Conservation (phyloP, 2,797 vertebrate species). For the Lacerta agilis region DNA sequence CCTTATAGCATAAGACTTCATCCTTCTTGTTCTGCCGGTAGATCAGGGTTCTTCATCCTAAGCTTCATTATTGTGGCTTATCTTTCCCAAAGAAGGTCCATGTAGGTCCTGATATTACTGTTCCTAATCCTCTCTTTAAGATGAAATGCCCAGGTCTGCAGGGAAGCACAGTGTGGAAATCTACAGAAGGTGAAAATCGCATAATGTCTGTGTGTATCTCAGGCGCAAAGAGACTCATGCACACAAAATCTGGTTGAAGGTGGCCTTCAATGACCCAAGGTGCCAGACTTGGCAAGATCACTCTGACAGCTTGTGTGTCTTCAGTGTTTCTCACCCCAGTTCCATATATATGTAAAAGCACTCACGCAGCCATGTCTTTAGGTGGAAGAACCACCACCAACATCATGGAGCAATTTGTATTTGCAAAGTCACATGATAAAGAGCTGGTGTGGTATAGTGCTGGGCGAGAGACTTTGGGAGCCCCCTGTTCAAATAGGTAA, state of each 20-base stretch:
- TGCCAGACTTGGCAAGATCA: not conserved
- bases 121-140: not conserved
- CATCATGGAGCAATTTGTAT: not conserved
- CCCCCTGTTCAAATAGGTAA: not conserved
- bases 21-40: not conserved
- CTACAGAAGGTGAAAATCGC: not conserved
- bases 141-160: not conserved
- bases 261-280: not conserved
- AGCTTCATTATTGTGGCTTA: not conserved
- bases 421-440: not conserved
- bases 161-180: not conserved
- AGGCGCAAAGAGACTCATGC: not conserved
- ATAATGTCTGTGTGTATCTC: not conserved
- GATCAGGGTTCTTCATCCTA: not conserved
- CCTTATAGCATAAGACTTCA: not conserved
- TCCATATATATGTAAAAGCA: not conserved
- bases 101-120: not conserved
- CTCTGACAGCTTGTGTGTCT: not conserved
- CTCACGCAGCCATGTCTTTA: not conserved
- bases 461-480: not conserved
- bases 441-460: not conserved
- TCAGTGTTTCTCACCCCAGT: not conserved
- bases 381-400: not conserved
- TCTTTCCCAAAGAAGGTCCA: not conserved
- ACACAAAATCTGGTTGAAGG: not conserved